phyloP scores from a whole-genome alignment of 2,888 invertebrate genomes.

The Conomelus anceps region DNA sequence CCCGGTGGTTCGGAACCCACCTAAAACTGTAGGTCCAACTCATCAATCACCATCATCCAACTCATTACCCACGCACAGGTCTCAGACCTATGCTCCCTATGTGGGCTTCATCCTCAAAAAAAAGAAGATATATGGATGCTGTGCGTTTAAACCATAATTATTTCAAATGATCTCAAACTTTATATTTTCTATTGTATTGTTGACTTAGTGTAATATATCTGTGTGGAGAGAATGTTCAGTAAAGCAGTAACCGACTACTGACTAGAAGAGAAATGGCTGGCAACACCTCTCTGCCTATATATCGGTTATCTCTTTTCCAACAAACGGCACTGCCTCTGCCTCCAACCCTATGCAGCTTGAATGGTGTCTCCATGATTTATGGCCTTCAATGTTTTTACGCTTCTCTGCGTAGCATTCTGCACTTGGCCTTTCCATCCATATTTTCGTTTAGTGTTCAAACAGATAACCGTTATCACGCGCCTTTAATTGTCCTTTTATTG shows the following conservation, averaged over 20 bases:
- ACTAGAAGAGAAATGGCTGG: not conserved
- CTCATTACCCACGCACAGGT: too few relatives aligned
- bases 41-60: too few relatives aligned
- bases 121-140: not conserved
- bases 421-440: not conserved
- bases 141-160: not conserved
- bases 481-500: not conserved
- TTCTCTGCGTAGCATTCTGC: not conserved
- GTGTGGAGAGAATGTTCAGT: not conserved
- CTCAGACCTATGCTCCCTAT: too few relatives aligned
- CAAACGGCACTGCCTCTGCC: not conserved
- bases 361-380: not conserved
- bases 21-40: too few relatives aligned
- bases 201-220: not conserved
- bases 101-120: too few relatives aligned
- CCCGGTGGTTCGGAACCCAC: too few relatives aligned
- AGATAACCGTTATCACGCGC: not conserved
- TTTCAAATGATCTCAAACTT: not conserved
- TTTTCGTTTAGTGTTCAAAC: not conserved
- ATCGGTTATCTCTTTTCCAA: not conserved
- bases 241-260: not conserved
- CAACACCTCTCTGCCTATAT: not conserved
- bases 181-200: not conserved
- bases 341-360: not conserved
- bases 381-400: not conserved